Conservation (phyloP, 2,888 invertebrate genomes). For the Ceratothoa steindachneri region DNA sequence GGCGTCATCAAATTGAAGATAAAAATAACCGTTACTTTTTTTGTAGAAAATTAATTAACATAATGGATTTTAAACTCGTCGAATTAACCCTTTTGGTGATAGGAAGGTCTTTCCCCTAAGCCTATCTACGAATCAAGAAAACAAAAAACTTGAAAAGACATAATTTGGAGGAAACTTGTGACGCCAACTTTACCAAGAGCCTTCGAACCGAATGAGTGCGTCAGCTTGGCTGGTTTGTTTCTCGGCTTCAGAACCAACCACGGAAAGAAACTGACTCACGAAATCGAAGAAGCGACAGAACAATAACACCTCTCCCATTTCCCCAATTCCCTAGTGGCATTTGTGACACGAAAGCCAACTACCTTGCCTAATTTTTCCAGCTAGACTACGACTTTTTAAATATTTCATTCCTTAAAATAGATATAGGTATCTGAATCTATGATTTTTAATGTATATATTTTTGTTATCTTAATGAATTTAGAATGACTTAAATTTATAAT, state of each 20-base stretch:
- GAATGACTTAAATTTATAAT: neutral
- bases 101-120: no score
- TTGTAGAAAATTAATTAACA: neutral
- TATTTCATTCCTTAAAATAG: no score
- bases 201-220: no score
- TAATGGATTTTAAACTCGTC: no score
- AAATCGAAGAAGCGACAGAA: neutral
- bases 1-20: neutral
- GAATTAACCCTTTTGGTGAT: no score
- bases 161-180: no score
- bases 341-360: neutral
- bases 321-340: neutral
- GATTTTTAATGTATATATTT: neutral
- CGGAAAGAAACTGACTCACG: neutral
- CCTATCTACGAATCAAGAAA: no score
- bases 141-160: no score
- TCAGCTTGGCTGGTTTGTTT: no score
- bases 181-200: no score
- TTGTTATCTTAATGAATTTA: neutral
- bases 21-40: neutral
- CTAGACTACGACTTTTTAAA: neutral
- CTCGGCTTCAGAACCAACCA: no score
- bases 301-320: neutral
- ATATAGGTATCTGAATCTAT: no score
- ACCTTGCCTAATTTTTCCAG: neutral